These are phyloP conservation scores for Lamproptera curius DNA, from an alignment of 2,888 invertebrate species.

Conservation along the genomic window DNA sequence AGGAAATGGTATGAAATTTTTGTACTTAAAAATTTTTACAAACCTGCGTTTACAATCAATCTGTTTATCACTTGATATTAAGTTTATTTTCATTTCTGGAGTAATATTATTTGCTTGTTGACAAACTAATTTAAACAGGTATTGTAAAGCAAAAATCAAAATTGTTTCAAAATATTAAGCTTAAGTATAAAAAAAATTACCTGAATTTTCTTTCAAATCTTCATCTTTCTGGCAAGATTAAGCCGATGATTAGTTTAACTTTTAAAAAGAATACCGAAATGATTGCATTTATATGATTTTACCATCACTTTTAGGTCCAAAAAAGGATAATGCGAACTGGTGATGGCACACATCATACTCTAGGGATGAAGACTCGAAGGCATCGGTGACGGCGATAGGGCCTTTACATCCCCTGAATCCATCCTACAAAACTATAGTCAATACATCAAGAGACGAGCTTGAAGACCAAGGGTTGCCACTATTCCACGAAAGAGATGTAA, in stretches of 20 bases:
- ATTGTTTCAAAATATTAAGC: too few relatives aligned
- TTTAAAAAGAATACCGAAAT: too few relatives aligned
- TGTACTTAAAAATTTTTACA: too few relatives aligned
- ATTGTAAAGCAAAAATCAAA: too few relatives aligned
- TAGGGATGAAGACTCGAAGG: conserved; percentile 56
- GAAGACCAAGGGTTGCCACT: conserved; percentile 54
- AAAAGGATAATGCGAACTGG: conserved; percentile 80
- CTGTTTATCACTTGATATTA: too few relatives aligned
- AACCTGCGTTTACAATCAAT: too few relatives aligned
- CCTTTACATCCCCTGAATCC: conserved; percentile 64
- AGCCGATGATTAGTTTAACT: too few relatives aligned
- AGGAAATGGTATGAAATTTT: conserved; percentile 61
- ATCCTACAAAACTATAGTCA: conserved; percentile 45
- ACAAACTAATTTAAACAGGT: too few relatives aligned
- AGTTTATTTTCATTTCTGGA: too few relatives aligned
- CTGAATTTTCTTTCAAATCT: neutral
- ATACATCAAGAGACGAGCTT: conserved; percentile 43
- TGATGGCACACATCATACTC: conserved; percentile 79
- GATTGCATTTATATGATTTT: too few relatives aligned
- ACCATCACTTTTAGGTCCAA: conserved; percentile 50
- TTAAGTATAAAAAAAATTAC: neutral
- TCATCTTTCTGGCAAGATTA: too few relatives aligned
- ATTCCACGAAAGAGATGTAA: conserved; percentile 52
- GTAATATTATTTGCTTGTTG: too few relatives aligned
- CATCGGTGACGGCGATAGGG: conserved; percentile 48